phyloP scores from a whole-genome alignment of 2,888 invertebrate species.

The Augochlorella aurata region DNA sequence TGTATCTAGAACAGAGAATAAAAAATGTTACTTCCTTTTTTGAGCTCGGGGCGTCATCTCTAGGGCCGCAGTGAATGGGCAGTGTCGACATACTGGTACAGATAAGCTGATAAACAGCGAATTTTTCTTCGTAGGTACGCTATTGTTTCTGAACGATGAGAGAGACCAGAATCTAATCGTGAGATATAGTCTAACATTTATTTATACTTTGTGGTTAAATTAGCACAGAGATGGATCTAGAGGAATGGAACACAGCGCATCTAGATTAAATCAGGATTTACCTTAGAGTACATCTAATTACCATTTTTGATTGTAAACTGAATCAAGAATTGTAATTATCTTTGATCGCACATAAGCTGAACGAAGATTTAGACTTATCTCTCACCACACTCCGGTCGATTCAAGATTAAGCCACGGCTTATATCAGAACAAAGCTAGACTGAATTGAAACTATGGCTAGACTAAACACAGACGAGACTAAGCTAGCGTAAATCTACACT shows the following conservation, averaged over 20 bases:
- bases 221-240: not conserved
- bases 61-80: too few relatives aligned
- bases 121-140: not conserved
- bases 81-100: too few relatives aligned
- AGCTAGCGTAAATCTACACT: not conserved
- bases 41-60: too few relatives aligned
- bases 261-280: too few relatives aligned
- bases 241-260: not conserved
- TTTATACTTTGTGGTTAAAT: not conserved
- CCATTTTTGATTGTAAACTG: too few relatives aligned
- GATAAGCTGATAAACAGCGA: too few relatives aligned
- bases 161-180: not conserved
- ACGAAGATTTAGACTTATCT: too few relatives aligned
- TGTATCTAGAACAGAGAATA: not conserved
- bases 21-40: not conserved
- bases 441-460: not conserved
- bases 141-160: not conserved
- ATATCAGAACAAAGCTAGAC: not conserved
- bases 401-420: not conserved
- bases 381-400: too few relatives aligned
- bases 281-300: too few relatives aligned
- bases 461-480: not conserved
- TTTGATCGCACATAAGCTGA: too few relatives aligned
- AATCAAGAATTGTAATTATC: too few relatives aligned
- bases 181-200: not conserved